These are phyloP conservation scores for Sinonovacula constricta DNA, from an alignment of 1,140 invertebrate genomes.

Conservation along the genomic window DNA sequence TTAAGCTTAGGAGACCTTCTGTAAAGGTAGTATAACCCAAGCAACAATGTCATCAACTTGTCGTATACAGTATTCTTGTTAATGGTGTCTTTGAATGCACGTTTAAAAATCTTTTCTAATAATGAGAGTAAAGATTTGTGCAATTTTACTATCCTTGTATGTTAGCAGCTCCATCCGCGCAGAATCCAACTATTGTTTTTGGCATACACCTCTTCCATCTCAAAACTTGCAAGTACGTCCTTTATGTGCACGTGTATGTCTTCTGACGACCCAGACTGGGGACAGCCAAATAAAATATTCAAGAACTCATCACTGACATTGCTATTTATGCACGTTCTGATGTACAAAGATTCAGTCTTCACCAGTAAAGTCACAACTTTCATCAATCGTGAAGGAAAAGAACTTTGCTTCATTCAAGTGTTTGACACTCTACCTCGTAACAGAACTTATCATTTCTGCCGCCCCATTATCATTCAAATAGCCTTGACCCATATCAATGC, in stretches of 20 bases:
- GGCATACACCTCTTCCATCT: conserved; percentile 5
- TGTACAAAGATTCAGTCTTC: conserved; percentile 30
- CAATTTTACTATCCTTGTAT: conserved; percentile 32
- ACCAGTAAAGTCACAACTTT: conserved; percentile 26
- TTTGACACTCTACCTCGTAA: neutral
- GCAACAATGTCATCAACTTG: conserved; percentile 9
- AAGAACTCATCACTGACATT: conserved; percentile 21
- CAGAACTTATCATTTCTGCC: conserved; percentile 3
- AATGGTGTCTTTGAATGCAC: conserved; percentile 23
- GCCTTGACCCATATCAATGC: conserved; percentile 22
- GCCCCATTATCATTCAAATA: conserved; percentile 34
- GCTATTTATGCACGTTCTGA: conserved; percentile 35
- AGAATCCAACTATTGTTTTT: conserved; percentile 25
- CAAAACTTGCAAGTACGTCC: neutral
- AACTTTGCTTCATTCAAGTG: conserved; percentile 6
- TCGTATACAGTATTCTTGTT: conserved; percentile 14
- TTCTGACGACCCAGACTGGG: conserved; percentile 1
- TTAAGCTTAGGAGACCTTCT: conserved; percentile 16
- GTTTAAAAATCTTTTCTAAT: conserved; percentile 8
- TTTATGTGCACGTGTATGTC: conserved; percentile 8
- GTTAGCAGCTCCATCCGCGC: conserved; percentile 39
- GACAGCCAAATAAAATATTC: conserved; percentile 14
- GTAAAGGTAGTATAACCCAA: conserved; percentile 32
- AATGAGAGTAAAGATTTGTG: neutral
- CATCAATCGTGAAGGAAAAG: conserved; percentile 24